Base-by-base conservation (phyloP, 2,888 invertebrate species). In the Digitonthophagus gazella region DNA sequence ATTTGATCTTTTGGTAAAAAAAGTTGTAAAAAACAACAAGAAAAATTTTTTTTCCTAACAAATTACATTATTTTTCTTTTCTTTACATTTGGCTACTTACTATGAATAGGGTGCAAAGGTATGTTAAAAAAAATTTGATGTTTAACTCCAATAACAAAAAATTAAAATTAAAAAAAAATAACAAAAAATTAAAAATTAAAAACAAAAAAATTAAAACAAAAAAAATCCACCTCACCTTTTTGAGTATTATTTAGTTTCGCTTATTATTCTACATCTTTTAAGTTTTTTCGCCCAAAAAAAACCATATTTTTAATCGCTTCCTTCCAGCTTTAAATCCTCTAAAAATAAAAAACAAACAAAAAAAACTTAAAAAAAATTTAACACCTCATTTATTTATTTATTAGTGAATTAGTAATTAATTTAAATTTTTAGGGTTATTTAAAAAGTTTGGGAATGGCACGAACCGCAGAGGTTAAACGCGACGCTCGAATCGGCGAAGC, bases 401-500 rank as follows among this genome's bases (percentile, higher is more conserved):
- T n/a, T n/a, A n/a, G n/a, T n/a, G n/a, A n/a, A n/a, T n/a, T n/a
- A n/a, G n/a, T n/a, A n/a, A n/a, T n/a, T 15, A 56, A 11, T 65
- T 15, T 16, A 18, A 11, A 22, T 20, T 69, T 69, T 58, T 77
- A 93, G 95, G 95, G 95, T 15, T 98, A 98, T 83, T 84, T 98
- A 72, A 93, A 93, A 88, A 95, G 97, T 67, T 86, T 98, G 77
- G 98, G 96, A 71, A 94, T 95, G 95, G 96, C 96, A 1, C 88
- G 96, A 74, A 97, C 96, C 0, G 96, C 96, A 0, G 96, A 97
- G 80, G 97, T 97, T 8, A 96, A 97, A 80, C 87, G 97, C 65
- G 98, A 98, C 82, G 98, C 98, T 0, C 89, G 97, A 69, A 98
- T 98, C 75, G 98, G 98, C 8, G 98, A 98, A 81, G 98, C 98